Evolutionary conservation across 2,888 invertebrate genomes (phyloP).

Genomic region (Noctuana brunneofusca): DNA sequence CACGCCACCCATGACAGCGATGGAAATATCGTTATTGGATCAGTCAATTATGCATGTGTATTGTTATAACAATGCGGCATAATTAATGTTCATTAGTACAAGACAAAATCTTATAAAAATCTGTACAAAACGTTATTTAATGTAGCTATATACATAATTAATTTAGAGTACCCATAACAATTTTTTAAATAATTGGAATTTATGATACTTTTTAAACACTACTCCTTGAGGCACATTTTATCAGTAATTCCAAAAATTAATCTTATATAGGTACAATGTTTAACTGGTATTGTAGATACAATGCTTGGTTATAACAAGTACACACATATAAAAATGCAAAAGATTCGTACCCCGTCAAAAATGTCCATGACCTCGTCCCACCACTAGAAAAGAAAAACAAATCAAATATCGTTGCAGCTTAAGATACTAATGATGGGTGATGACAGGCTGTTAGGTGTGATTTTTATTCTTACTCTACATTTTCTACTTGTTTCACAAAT

Average conservation of each 20-base stretch:
- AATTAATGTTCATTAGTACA: constrained; percentile 18
- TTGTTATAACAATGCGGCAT: constrained; percentile 28
- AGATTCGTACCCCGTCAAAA: constrained; percentile 95
- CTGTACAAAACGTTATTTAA: not conserved
- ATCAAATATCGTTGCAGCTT: constrained; percentile 55
- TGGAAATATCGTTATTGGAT: constrained; percentile 64
- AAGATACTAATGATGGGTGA: constrained; percentile 39
- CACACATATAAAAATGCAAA: constrained; percentile 69
- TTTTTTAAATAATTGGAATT: too few relatives aligned
- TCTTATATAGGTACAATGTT: constrained; percentile 14
- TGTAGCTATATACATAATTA: not conserved
- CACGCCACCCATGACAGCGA: constrained; percentile 61
- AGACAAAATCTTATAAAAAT: not conserved
- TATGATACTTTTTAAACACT: too few relatives aligned
- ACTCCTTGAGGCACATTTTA: not conserved
- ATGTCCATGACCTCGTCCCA: constrained; percentile 98
- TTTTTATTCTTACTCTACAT: constrained; percentile 10
- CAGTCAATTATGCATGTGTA: constrained; percentile 40
- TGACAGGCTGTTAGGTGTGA: constrained; percentile 45
- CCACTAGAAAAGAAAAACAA: constrained; percentile 91
- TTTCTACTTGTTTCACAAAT: not conserved
- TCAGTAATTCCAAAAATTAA: constrained; percentile 11
- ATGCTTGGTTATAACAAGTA: constrained; percentile 56
- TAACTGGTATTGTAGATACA: constrained; percentile 32
- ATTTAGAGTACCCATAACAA: too few relatives aligned